Percentiles rank a stretch among this genome's conserved stretches.
These are phyloP conservation scores for Actinemys pallida DNA, from an alignment of 2,113 vertebrate species.

Conservation along the genomic window DNA sequence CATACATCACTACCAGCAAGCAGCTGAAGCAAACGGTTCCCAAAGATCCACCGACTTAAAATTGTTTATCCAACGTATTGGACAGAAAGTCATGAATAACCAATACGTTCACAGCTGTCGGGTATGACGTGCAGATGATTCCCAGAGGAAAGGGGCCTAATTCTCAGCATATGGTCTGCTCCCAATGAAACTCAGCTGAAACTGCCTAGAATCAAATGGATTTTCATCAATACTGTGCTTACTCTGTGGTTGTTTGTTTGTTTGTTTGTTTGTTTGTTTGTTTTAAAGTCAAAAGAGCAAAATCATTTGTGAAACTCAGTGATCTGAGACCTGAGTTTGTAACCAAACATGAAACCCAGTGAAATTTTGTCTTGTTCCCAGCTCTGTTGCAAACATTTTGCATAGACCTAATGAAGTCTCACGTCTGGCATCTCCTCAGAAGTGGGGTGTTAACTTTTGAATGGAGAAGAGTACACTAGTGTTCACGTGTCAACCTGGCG, in stretches of 20 bases:
- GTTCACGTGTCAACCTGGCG: background rate
- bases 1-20: rapidly evolving
- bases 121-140: background rate
- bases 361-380: background rate
- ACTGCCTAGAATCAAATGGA: background rate
- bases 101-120: rapidly evolving
- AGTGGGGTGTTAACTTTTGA: rapidly evolving
- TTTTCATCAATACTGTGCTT: background rate
- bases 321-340: background rate
- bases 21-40: background rate
- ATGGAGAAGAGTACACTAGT: rapidly evolving
- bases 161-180: background rate
- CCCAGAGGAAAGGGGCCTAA: background rate
- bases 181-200: background rate
- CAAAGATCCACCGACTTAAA: background rate
- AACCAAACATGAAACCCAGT: background rate
- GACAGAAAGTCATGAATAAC: background rate
- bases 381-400: background rate
- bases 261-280: background rate
- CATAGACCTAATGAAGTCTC: rapidly evolving
- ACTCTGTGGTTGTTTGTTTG: too few species aligned
- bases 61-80: background rate
- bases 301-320: background rate
- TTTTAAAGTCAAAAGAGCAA: background rate
- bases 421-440: background rate